Percentiles rank a stretch among this genome's conserved stretches.
Evolutionary conservation across 2,113 vertebrate species (phyloP).

Genomic region (Pagrus major): DNA sequence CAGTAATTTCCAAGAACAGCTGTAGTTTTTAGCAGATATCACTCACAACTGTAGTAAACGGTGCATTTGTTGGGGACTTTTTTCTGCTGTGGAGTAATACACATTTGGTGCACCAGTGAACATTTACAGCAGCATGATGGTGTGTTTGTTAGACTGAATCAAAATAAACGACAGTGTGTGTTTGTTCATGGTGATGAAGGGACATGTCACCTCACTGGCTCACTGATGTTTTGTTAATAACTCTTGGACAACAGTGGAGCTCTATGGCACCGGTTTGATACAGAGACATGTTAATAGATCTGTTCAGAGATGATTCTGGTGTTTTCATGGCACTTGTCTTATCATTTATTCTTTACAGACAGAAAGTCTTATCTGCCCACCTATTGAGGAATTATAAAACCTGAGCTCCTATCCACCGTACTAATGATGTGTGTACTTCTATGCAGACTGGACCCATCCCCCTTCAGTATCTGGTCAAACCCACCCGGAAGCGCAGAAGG

Average conservation of each 20-base stretch:
- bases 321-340: background rate
- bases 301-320: background rate
- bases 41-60: too few species aligned
- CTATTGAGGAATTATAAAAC: background rate
- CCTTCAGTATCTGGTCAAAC: conserved; percentile 92
- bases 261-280: background rate
- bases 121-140: background rate
- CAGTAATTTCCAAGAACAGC: background rate
- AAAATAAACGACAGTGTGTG: background rate
- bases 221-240: background rate
- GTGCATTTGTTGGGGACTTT: background rate
- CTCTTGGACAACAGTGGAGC: background rate
- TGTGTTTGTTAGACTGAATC: background rate
- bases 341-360: background rate
- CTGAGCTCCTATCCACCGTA: background rate
- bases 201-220: background rate
- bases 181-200: background rate
- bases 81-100: background rate
- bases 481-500: conserved; percentile 88
- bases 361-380: background rate
- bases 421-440: background rate
- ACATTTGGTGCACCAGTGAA: background rate
- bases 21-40: background rate
- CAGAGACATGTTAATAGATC: background rate
- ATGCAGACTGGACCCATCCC: conserved; percentile 91